Evolutionary conservation across 2,888 invertebrate genomes (phyloP).

Genomic region (Hipparchia semele): DNA sequence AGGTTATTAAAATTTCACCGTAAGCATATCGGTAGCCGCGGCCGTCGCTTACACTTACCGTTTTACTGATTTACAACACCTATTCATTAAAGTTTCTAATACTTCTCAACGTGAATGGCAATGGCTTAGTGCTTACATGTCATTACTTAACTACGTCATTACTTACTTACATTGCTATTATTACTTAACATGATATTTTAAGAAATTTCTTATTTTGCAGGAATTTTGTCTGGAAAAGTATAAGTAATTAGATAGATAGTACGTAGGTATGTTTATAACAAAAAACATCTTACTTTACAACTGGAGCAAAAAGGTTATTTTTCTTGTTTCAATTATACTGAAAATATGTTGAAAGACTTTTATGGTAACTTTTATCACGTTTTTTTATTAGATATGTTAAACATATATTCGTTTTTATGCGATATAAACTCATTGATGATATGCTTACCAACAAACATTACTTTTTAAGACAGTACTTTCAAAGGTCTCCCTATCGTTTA

Average conservation of each 20-base stretch:
- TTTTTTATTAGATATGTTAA: not conserved
- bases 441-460: not conserved
- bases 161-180: no score
- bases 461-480: slow-evolving; percentile 11
- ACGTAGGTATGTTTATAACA: no score
- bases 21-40: slow-evolving; percentile 64
- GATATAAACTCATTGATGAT: not conserved
- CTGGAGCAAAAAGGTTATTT: no score
- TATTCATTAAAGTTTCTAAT: slow-evolving; percentile 22
- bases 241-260: no score
- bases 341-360: not conserved
- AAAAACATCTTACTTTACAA: no score
- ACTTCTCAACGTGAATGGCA: not conserved
- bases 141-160: not conserved
- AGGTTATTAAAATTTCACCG: slow-evolving; percentile 80
- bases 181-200: not conserved
- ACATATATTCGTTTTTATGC: not conserved
- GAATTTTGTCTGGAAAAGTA: no score
- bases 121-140: not conserved
- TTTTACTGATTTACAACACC: slow-evolving; percentile 56
- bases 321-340: not conserved
- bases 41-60: slow-evolving; percentile 51
- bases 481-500: not conserved
- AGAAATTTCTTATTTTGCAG: not conserved
- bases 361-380: not conserved